These are phyloP conservation scores for Radopholus similis DNA, from an alignment of 1,140 invertebrate species.

Conservation along the genomic window DNA sequence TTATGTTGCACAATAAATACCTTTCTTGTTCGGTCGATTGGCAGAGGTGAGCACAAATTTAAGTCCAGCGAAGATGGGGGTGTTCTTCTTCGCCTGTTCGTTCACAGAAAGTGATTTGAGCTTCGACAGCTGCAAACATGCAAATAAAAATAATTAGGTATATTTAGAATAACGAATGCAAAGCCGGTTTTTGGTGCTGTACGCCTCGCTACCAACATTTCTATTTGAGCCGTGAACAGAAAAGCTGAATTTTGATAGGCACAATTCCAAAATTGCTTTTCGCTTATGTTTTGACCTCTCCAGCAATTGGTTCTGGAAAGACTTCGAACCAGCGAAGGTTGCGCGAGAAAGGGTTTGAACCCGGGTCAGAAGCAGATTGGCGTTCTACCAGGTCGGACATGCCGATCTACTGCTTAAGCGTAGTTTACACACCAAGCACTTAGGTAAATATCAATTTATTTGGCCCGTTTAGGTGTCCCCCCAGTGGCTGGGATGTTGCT, in stretches of 20 bases:
- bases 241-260: conserved; percentile 3
- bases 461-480: no score
- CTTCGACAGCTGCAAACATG: not conserved
- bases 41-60: conserved; percentile 51
- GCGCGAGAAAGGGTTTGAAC: no score
- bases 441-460: no score
- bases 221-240: not conserved
- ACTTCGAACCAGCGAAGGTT: conserved; percentile 20
- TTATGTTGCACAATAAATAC: conserved; percentile 4
- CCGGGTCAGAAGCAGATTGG: no score
- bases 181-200: not conserved
- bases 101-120: not conserved
- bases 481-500: not conserved
- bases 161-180: no score
- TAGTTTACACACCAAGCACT: no score
- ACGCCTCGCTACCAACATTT: conserved; percentile 15
- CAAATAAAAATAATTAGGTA: not conserved
- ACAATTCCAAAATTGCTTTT: not conserved
- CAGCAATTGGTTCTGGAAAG: not conserved
- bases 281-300: conserved; percentile 7
- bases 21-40: conserved; percentile 30
- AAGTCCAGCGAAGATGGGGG: conserved; percentile 35
- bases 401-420: no score
- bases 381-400: no score
- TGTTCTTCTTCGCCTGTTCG: conserved; percentile 4